Conservation (phyloP, 2,113 vertebrate genomes). For the Apistogramma diplotaenia region DNA sequence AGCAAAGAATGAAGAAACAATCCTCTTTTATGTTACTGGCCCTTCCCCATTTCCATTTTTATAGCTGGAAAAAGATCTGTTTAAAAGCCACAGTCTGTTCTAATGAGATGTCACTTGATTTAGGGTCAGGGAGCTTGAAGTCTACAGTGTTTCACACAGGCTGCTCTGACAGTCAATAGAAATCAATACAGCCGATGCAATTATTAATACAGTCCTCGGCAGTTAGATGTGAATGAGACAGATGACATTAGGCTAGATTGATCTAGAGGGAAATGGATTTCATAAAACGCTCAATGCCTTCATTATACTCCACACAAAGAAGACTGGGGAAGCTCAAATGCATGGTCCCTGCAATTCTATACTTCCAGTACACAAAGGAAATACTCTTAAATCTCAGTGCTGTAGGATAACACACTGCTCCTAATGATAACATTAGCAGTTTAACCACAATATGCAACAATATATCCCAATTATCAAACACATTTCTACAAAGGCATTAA, state of each 20-base stretch:
- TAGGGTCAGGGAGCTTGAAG: slow-evolving; percentile 68
- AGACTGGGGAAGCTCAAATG: slow-evolving; percentile 24
- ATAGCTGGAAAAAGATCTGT: slow-evolving; percentile 66
- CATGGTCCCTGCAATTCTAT: slow-evolving; percentile 20
- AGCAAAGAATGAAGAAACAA: slow-evolving; percentile 63
- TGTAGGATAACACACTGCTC: background rate
- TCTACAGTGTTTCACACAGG: slow-evolving; percentile 60
- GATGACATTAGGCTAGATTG: slow-evolving; percentile 84
- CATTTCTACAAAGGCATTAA: background rate
- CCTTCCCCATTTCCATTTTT: slow-evolving; percentile 73
- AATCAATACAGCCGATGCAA: slow-evolving; percentile 84
- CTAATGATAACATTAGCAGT: background rate
- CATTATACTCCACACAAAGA: slow-evolving; percentile 71
- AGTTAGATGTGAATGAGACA: slow-evolving; percentile 81
- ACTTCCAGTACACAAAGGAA: slow-evolving; percentile 10
- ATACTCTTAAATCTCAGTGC: slow-evolving; percentile 18
- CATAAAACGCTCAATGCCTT: slow-evolving; percentile 75
- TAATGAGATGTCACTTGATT: slow-evolving; percentile 84
- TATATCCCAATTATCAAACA: background rate
- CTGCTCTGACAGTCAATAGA: slow-evolving; percentile 67
- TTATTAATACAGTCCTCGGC: slow-evolving; percentile 82
- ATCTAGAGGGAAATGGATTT: slow-evolving; percentile 82
- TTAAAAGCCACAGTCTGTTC: slow-evolving; percentile 66
- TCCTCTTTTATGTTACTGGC: slow-evolving; percentile 55
- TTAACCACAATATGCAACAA: background rate